These are phyloP conservation scores for Eurytoma californica DNA, from an alignment of 2,888 invertebrate species.

Conservation along the genomic window DNA sequence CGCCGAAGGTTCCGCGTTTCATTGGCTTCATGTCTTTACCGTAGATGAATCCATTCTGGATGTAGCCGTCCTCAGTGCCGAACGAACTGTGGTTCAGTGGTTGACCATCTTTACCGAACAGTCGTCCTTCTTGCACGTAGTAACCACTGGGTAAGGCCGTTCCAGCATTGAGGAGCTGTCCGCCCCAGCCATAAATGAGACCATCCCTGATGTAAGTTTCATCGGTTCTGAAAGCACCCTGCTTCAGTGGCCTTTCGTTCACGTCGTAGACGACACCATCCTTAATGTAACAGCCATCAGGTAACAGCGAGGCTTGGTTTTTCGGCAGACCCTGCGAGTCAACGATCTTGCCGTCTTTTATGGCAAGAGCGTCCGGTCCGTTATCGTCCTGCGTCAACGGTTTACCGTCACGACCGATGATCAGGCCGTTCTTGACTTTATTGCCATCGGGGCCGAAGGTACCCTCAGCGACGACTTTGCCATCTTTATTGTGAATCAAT, in stretches of 20 bases:
- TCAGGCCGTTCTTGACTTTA: conserved; percentile 69
- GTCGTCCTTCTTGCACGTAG: conserved; percentile 68
- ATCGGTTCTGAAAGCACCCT: conserved; percentile 70
- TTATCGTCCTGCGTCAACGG: conserved; percentile 69
- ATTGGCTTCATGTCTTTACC: conserved; percentile 67
- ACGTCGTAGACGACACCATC: conserved; percentile 68
- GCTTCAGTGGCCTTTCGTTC: conserved; percentile 66
- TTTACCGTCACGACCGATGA: conserved; percentile 69
- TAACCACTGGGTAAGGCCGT: conserved; percentile 66
- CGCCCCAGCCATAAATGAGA: conserved; percentile 70
- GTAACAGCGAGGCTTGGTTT: conserved; percentile 68
- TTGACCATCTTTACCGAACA: conserved; percentile 69
- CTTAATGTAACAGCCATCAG: conserved; percentile 70
- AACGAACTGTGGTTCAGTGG: conserved; percentile 70
- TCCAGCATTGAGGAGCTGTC: conserved; percentile 68
- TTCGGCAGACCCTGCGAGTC: conserved; percentile 66
- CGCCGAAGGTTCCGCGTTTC: conserved; percentile 67
- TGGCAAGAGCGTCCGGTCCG: conserved; percentile 68
- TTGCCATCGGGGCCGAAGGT: conserved; percentile 70
- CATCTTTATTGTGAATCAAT: conserved; percentile 67
- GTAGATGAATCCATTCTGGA: conserved; percentile 69
- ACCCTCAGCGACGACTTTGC: conserved; percentile 66
- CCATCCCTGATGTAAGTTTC: conserved; percentile 71
- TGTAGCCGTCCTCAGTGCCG: conserved; percentile 67
- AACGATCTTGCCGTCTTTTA: conserved; percentile 70